A percentile compares a stretch with the other conserved stretches of the same genome.
Conservation (phyloP, 2,888 invertebrate genomes). For the Syrphus vitripennis region DNA sequence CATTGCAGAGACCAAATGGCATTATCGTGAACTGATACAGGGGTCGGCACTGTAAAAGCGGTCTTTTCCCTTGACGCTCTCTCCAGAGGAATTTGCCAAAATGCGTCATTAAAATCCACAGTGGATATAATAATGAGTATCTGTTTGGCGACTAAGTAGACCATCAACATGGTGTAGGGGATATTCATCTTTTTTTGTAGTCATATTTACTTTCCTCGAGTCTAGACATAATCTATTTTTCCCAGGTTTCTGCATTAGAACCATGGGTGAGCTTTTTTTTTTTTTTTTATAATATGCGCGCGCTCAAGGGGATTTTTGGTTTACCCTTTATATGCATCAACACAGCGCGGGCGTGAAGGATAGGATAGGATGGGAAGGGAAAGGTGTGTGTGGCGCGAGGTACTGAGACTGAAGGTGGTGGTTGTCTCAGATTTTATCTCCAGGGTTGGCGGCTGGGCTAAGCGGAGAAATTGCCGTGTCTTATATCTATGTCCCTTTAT, state of each 20-base stretch:
- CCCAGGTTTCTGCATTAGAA: slow-evolving; percentile 72
- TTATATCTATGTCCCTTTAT: too few species aligned
- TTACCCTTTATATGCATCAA: too few species aligned
- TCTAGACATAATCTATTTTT: slow-evolving; percentile 73
- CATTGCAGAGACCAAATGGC: background rate
- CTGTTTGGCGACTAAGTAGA: background rate
- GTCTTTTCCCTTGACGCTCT: slow-evolving; percentile 29
- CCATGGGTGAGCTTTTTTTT: slow-evolving; percentile 73
- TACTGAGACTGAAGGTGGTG: too few species aligned
- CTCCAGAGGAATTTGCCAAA: slow-evolving; percentile 42
- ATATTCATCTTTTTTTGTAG: slow-evolving; percentile 49
- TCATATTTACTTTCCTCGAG: slow-evolving; percentile 72
- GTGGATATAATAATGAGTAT: background rate
- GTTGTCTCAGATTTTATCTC: too few species aligned
- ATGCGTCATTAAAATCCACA: background rate
- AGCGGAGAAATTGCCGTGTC: too few species aligned
- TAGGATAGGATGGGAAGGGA: too few species aligned
- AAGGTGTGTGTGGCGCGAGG: too few species aligned
- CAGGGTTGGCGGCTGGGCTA: too few species aligned
- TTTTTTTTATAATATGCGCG: too few species aligned
- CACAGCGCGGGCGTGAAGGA: too few species aligned
- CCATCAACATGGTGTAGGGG: slow-evolving; percentile 18
- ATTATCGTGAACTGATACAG: slow-evolving; percentile 32
- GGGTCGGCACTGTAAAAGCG: too few species aligned
- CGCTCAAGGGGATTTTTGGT: too few species aligned